Conservation (phyloP, 2,797 vertebrate species). For the Bucorvus abyssinicus region DNA sequence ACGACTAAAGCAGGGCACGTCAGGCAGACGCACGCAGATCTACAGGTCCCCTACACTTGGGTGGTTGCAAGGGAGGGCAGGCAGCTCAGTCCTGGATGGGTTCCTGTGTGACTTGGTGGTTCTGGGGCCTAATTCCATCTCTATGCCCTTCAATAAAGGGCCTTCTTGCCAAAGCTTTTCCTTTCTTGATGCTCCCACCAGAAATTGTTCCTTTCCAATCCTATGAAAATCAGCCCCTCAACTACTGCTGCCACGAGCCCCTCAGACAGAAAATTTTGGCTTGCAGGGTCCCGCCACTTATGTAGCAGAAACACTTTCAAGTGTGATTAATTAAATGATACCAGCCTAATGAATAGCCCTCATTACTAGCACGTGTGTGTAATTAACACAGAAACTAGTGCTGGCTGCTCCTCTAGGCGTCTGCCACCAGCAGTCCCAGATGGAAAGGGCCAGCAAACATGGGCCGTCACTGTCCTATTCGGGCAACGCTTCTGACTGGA, state of each 20-base stretch:
- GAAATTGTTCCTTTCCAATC: not conserved
- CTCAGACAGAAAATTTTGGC: not conserved
- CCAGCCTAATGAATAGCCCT: conserved; percentile 8
- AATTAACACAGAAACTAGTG: not conserved
- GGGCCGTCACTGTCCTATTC: not conserved
- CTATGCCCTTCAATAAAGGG: not conserved
- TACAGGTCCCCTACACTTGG: not conserved
- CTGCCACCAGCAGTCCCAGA: not conserved
- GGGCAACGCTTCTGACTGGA: not conserved
- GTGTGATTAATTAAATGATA: conserved; percentile 29
- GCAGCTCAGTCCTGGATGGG: not conserved
- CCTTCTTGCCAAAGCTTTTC: not conserved
- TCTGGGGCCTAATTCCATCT: not conserved
- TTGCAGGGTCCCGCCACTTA: not conserved
- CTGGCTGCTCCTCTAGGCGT: not conserved
- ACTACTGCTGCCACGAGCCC: not conserved
- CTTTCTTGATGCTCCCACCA: not conserved
- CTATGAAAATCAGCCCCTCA: not conserved
- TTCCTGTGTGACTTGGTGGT: not conserved
- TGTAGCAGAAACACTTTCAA: conserved; percentile 6
- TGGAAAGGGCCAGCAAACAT: not conserved
- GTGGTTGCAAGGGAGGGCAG: not conserved
- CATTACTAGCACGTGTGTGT: not conserved
- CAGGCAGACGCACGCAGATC: not conserved
- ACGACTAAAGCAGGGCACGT: not conserved